Conservation (phyloP, 2,113 vertebrate species). For the Percina caprodes region DNA sequence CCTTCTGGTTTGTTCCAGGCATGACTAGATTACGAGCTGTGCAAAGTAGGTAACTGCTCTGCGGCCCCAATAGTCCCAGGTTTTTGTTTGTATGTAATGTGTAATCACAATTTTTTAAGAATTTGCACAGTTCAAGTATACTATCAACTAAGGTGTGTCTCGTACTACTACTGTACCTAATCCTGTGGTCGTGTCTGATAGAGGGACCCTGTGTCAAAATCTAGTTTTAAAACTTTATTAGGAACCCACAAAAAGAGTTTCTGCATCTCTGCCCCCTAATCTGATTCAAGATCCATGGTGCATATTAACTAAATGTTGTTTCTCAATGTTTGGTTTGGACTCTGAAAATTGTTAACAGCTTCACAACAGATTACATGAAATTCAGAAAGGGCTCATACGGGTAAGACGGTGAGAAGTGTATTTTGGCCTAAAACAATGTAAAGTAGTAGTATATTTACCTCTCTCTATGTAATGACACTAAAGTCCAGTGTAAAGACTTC, state of each 20-base stretch:
- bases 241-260: not conserved
- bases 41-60: not conserved
- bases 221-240: not conserved
- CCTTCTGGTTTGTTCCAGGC: not conserved
- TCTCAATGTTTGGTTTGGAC: not conserved
- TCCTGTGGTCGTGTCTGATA: not conserved
- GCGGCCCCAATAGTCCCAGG: not conserved
- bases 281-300: not conserved
- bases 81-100: not conserved
- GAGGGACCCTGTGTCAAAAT: not conserved
- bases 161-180: not conserved
- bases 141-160: not conserved
- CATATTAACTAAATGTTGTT: not conserved
- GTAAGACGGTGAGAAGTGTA: not conserved
- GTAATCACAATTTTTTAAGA: not conserved
- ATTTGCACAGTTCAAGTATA: not conserved
- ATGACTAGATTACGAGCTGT: not conserved
- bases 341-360: not conserved
- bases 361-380: not conserved
- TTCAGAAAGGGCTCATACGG: not conserved
- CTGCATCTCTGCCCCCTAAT: not conserved
- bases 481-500: not conserved
- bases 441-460: not conserved
- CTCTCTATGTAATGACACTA: not conserved
- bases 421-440: not conserved